Percentiles rank a stretch among this genome's conserved stretches.
Evolutionary conservation across 2,113 vertebrate species (phyloP).

Genomic region (Otocyon megalotis): DNA sequence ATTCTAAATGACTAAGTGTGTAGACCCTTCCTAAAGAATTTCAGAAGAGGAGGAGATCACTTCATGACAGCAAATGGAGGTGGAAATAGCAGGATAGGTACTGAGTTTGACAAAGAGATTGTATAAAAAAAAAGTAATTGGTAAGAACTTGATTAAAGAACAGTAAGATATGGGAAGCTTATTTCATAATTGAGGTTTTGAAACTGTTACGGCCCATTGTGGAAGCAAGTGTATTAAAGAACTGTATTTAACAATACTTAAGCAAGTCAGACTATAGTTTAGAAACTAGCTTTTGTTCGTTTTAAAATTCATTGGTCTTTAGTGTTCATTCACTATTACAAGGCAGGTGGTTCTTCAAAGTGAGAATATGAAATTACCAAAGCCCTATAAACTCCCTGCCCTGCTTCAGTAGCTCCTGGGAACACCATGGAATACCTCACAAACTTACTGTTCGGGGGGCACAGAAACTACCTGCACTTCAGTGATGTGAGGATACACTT

Average conservation of each 20-base stretch:
- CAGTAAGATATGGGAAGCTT: not conserved
- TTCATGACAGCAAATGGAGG: not conserved
- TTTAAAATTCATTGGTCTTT: slow-evolving; percentile 20
- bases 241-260: not conserved
- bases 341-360: not conserved
- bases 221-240: not conserved
- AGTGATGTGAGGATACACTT: not conserved
- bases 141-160: not conserved
- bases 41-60: not conserved
- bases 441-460: not conserved
- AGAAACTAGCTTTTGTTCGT: not conserved
- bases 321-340: not conserved
- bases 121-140: not conserved
- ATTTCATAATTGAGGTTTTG: slow-evolving; percentile 36
- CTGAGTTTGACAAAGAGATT: not conserved
- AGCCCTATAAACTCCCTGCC: not conserved
- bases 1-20: not conserved
- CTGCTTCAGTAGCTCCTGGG: not conserved
- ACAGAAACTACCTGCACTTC: not conserved
- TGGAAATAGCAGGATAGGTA: not conserved
- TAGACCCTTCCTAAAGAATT: slow-evolving; percentile 11
- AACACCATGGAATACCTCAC: not conserved
- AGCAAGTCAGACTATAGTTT: slow-evolving; percentile 3
- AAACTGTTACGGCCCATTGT: not conserved
- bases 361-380: not conserved